These are phyloP conservation scores for Idaea straminata DNA, from an alignment of 2,888 invertebrate species.

Conservation along the genomic window DNA sequence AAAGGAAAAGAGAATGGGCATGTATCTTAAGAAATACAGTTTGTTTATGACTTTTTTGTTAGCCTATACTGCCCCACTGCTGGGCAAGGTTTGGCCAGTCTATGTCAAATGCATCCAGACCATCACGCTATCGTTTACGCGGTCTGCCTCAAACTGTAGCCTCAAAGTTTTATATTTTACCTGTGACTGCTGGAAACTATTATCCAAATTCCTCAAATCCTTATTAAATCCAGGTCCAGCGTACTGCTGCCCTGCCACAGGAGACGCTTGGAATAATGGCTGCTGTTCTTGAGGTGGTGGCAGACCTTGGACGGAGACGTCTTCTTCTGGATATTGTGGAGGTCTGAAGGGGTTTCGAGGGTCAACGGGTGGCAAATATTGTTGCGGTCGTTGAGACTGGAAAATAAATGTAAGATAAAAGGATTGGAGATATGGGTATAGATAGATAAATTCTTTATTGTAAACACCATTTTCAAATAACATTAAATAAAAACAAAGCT, in stretches of 20 bases:
- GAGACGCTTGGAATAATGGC: slow-evolving; percentile 63
- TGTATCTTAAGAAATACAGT: background rate
- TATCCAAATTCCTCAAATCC: slow-evolving; percentile 57
- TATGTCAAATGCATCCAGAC: too few species aligned
- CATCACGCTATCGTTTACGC: too few species aligned
- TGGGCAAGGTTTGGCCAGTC: too few species aligned
- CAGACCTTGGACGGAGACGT: slow-evolving; percentile 68
- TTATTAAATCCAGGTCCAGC: slow-evolving; percentile 56
- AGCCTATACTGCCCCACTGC: too few species aligned
- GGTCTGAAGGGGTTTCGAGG: slow-evolving; percentile 44
- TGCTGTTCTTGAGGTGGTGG: slow-evolving; percentile 57
- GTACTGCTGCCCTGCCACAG: slow-evolving; percentile 64
- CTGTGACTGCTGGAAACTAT: slow-evolving; percentile 55
- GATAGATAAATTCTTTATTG: too few species aligned
- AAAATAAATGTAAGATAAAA: slow-evolving; percentile 5
- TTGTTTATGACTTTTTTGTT: background rate
- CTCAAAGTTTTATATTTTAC: slow-evolving; percentile 30
- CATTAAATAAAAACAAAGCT: too few species aligned
- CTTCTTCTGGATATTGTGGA: slow-evolving; percentile 34
- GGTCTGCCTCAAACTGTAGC: too few species aligned
- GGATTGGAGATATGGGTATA: too few species aligned
- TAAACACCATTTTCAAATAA: too few species aligned
- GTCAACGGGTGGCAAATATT: slow-evolving; percentile 59
- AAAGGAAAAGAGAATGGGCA: slow-evolving; percentile 2
- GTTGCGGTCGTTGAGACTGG: slow-evolving; percentile 36